phyloP scores from a whole-genome alignment of 2,888 invertebrate species.

The Sepiola atlantica region DNA sequence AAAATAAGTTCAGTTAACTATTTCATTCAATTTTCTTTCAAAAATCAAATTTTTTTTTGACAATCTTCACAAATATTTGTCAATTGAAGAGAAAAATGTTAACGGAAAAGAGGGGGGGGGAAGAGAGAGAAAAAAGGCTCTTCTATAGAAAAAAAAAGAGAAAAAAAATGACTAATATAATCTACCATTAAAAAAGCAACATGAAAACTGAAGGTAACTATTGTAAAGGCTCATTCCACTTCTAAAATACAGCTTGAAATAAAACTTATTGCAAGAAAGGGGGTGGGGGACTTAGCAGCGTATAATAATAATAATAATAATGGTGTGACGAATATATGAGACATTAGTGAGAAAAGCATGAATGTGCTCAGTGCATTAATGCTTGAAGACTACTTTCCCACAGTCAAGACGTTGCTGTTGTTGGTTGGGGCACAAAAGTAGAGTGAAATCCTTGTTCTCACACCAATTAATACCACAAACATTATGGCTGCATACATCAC shows the following conservation, averaged over 20 bases:
- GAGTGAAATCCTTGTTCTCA: neutral
- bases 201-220: neutral
- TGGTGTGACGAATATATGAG: neutral
- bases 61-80: neutral
- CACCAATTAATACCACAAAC: neutral
- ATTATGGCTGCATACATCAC: neutral
- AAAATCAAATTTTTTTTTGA: neutral
- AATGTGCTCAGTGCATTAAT: slow-evolving; percentile 10
- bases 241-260: neutral
- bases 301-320: neutral
- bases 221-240: neutral
- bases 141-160: neutral
- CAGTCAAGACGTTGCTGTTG: neutral
- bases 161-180: neutral
- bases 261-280: neutral
- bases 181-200: neutral
- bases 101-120: too few relatives aligned
- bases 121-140: neutral
- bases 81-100: neutral
- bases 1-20: neutral
- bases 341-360: neutral
- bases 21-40: neutral
- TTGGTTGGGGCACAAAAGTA: neutral
- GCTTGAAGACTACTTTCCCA: slow-evolving; percentile 21
- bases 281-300: neutral